Percentiles rank a stretch among this genome's conserved stretches.
Conservation (phyloP, 2,113 vertebrate genomes). For the Heterotis niloticus region DNA sequence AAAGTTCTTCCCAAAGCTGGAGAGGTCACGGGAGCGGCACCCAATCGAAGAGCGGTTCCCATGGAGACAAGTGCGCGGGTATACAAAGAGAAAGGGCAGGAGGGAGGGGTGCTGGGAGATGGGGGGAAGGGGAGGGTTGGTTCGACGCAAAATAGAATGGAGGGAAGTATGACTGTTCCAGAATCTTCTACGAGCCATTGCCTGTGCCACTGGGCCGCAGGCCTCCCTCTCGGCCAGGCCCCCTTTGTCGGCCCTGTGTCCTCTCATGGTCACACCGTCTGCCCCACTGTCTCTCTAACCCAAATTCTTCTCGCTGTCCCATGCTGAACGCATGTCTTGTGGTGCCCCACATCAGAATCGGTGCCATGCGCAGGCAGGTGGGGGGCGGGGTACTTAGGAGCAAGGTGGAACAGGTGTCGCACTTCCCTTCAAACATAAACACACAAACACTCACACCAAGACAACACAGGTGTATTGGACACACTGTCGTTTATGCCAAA, state of each 20-base stretch:
- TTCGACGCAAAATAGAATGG: conserved; percentile 43
- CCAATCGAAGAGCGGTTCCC: conserved; percentile 69
- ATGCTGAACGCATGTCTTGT: not conserved
- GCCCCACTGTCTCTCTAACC: conserved; percentile 7
- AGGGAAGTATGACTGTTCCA: conserved; percentile 53
- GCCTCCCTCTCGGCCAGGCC: not conserved
- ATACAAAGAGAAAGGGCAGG: conserved; percentile 56
- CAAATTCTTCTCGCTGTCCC: not conserved
- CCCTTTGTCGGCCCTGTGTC: not conserved
- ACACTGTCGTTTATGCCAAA: not conserved
- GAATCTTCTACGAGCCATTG: conserved; percentile 40
- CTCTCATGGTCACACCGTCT: no score
- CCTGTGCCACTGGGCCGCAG: not conserved
- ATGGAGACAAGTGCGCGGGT: conserved; percentile 70
- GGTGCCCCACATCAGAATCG: not conserved
- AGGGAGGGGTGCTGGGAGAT: conserved; percentile 50
- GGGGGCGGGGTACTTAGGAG: not conserved
- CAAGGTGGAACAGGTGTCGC: conserved; percentile 17
- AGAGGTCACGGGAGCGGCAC: conserved; percentile 70
- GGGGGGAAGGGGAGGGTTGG: conserved; percentile 29
- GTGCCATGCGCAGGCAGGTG: not conserved
- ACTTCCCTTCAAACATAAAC: not conserved
- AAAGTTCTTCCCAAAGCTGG: conserved; percentile 59
- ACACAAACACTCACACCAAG: no score
- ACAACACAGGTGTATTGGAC: not conserved